A percentile compares a stretch with the other conserved stretches of the same genome.
Conservation (phyloP, 2,797 vertebrate genomes). For the Macrochelys suwanniensis region DNA sequence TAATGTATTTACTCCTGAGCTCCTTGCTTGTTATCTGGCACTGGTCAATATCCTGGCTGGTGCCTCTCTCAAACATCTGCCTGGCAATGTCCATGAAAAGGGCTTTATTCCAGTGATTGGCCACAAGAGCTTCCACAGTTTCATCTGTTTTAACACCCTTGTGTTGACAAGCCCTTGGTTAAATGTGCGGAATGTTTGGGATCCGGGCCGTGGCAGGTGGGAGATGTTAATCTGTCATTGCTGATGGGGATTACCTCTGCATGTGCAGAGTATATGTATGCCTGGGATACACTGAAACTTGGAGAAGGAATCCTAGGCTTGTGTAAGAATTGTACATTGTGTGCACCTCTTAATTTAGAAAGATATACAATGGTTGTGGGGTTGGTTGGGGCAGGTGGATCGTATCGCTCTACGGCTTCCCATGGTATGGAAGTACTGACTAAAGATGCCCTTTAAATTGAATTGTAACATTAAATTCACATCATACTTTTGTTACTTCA, state of each 20-base stretch:
- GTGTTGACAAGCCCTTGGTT: neutral
- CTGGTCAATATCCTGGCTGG: neutral
- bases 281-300: neutral
- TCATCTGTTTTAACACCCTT: neutral
- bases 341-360: neutral
- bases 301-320: accelerated
- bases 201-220: neutral
- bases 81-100: neutral
- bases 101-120: neutral
- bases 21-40: neutral
- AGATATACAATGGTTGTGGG: neutral
- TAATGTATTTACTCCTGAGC: too few species aligned
- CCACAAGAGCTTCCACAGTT: neutral
- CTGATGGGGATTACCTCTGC: neutral
- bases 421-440: neutral
- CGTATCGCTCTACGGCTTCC: neutral
- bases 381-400: neutral
- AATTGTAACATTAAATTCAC: neutral
- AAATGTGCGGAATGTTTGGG: neutral
- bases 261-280: accelerated
- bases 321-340: accelerated
- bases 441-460: neutral
- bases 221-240: neutral
- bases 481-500: slow-evolving; percentile 11
- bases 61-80: neutral